Conservation (phyloP, 2,888 invertebrate genomes). For the Mayetiola destructor region DNA sequence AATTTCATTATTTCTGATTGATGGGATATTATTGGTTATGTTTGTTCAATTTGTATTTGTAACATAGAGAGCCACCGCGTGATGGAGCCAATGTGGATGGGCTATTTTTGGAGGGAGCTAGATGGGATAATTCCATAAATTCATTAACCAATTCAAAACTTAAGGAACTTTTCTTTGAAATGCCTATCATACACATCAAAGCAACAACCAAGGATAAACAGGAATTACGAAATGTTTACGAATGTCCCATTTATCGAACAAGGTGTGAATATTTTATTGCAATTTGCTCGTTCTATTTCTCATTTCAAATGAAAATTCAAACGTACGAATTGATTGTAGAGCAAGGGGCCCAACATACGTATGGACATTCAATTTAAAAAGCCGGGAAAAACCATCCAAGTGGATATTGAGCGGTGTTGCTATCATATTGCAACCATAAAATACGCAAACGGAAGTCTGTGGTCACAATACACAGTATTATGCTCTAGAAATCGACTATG, state of each 20-base stretch:
- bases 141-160: slow-evolving; percentile 72
- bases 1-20: neutral
- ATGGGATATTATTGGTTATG: too few species aligned
- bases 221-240: slow-evolving; percentile 73
- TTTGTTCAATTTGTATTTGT: neutral
- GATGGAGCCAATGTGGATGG: slow-evolving; percentile 88
- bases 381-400: slow-evolving; percentile 72
- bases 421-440: slow-evolving; percentile 55
- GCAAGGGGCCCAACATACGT: slow-evolving; percentile 82
- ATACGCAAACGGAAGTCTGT: too few species aligned
- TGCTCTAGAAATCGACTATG: too few species aligned
- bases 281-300: neutral
- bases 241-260: slow-evolving; percentile 91
- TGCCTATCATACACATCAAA: slow-evolving; percentile 84
- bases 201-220: slow-evolving; percentile 85
- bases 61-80: slow-evolving; percentile 56
- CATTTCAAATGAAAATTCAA: neutral
- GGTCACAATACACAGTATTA: too few species aligned
- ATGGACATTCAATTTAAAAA: slow-evolving; percentile 90
- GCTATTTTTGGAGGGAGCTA: slow-evolving; percentile 84
- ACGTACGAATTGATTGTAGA: slow-evolving; percentile 36
- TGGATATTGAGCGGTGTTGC: slow-evolving; percentile 93
- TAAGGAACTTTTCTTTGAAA: slow-evolving; percentile 78
- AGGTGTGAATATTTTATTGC: slow-evolving; percentile 33
- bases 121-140: slow-evolving; percentile 73